phyloP scores from a whole-genome alignment of 1,140 invertebrate genomes.

The Plutomurus gul region DNA sequence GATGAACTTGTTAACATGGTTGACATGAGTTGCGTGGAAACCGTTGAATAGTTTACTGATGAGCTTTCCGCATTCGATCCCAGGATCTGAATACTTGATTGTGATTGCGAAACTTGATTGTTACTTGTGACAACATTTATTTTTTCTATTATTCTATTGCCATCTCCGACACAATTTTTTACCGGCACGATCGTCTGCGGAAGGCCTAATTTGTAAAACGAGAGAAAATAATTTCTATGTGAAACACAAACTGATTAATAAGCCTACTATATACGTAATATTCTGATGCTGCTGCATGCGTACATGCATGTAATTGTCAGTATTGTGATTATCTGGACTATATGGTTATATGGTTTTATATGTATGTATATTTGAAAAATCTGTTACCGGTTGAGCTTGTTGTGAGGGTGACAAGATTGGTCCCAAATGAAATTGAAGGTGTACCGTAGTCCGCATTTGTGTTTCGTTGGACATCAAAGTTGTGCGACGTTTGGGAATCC shows the following conservation, averaged over 20 bases:
- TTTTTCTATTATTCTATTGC: neutral
- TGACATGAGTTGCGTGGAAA: neutral
- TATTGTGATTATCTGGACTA: neutral
- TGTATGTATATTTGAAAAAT: too few species aligned
- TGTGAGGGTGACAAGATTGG: constrained; percentile 5
- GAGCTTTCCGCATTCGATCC: neutral
- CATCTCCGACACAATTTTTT: neutral
- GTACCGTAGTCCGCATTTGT: neutral
- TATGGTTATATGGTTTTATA: too few species aligned
- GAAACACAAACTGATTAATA: too few species aligned
- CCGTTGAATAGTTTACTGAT: neutral
- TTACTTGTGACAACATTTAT: neutral
- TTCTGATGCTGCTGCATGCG: too few species aligned
- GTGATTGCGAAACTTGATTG: neutral
- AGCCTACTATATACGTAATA: too few species aligned
- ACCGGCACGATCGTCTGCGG: neutral
- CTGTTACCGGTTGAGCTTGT: neutral
- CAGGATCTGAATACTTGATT: neutral
- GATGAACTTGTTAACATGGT: neutral
- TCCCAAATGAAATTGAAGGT: constrained; percentile 3
- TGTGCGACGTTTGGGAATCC: neutral
- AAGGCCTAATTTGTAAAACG: neutral
- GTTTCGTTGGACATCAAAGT: neutral
- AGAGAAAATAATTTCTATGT: neutral
- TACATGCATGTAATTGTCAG: neutral